Conservation (phyloP, 2,888 invertebrate species). For the Drosophila meridionalis region DNA sequence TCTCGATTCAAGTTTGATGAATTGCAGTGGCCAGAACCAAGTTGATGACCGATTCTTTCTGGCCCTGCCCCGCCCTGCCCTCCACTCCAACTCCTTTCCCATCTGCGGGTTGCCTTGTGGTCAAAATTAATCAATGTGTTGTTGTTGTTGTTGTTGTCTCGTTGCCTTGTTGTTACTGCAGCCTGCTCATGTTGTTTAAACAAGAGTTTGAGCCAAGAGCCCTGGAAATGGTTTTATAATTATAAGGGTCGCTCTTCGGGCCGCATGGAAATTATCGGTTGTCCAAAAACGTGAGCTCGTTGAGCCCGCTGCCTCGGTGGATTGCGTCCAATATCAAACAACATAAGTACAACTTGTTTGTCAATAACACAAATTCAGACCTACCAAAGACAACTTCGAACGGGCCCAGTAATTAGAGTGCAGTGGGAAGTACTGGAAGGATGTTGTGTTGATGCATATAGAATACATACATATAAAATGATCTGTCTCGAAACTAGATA, state of each 20-base stretch:
- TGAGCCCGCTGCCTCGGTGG: constrained; percentile 28
- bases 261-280: constrained; percentile 73
- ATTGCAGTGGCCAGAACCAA: constrained; percentile 67
- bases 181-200: constrained; percentile 53
- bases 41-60: constrained; percentile 64
- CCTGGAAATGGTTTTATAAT: constrained; percentile 72
- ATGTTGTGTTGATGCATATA: background rate
- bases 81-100: background rate
- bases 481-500: background rate
- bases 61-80: background rate
- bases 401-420: constrained; percentile 36
- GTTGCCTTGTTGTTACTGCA: constrained; percentile 36
- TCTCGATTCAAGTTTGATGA: constrained; percentile 60
- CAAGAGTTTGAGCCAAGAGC: constrained; percentile 13
- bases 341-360: constrained; percentile 51
- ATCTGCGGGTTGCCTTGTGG: constrained; percentile 48
- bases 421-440: background rate
- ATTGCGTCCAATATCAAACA: constrained; percentile 25
- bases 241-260: constrained; percentile 70
- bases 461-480: background rate
- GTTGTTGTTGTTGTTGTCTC: constrained; percentile 27
- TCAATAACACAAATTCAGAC: constrained; percentile 38
- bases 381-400: constrained; percentile 35
- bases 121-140: constrained; percentile 75
- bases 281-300: constrained; percentile 48